A percentile compares a stretch with the other conserved stretches of the same genome.
phyloP scores from a whole-genome alignment of 2,113 vertebrate genomes.

The Hippocampus zosterae region DNA sequence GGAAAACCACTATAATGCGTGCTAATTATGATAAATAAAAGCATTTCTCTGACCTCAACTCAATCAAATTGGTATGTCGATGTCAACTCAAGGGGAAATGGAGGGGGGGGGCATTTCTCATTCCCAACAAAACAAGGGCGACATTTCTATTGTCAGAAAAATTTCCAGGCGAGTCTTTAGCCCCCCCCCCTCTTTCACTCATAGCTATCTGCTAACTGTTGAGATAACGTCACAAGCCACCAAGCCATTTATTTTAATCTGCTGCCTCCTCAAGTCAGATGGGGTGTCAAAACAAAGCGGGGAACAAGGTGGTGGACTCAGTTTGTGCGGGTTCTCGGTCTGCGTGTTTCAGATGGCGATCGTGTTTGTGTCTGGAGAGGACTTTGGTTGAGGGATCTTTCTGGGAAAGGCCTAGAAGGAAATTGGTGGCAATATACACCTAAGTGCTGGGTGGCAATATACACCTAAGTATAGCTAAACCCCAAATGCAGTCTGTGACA shows the following conservation, averaged over 20 bases:
- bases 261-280: slow-evolving; percentile 80
- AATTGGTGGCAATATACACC: no score
- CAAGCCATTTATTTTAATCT: slow-evolving; percentile 85
- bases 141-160: neutral
- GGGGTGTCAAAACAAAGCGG: slow-evolving; percentile 78
- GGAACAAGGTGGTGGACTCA: slow-evolving; percentile 31
- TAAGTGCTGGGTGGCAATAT: neutral
- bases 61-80: neutral
- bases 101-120: neutral
- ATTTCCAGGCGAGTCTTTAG: neutral
- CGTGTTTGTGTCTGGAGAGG: slow-evolving; percentile 25
- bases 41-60: neutral
- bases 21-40: neutral
- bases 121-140: neutral
- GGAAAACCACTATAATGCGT: neutral
- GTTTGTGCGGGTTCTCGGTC: slow-evolving; percentile 24
- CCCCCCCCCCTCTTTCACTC: neutral
- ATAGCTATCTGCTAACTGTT: slow-evolving; percentile 26
- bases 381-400: slow-evolving; percentile 41
- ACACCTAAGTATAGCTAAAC: no score
- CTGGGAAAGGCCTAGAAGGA: slow-evolving; percentile 14
- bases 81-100: neutral
- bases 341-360: slow-evolving; percentile 17
- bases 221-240: slow-evolving; percentile 52
- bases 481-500: neutral